Base-by-base conservation (phyloP, 2,797 vertebrate genomes). In the Gastrophryne carolinensis region DNA sequence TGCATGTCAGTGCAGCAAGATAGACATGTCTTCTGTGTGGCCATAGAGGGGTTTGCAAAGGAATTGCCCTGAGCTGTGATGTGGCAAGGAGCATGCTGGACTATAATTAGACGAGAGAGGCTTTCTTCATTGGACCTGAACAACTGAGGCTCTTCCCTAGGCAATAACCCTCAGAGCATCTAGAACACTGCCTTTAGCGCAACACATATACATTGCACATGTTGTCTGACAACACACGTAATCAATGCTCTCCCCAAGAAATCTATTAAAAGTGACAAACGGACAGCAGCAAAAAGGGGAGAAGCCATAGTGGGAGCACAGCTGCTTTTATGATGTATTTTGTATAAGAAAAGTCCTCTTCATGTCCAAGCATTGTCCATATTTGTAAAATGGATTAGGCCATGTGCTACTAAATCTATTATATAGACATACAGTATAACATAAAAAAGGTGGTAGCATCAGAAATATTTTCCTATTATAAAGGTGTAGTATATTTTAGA, bases 201-300 rank as follows among this genome's bases (percentile, higher is more conserved):
- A 81, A 61, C 29, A 54, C 83, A 84, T 83, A 85, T 83, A 81
- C 75, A 71, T 72, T 75, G 79, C 75, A 21, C 41, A 77, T 78
- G 75, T 77, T 77, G 67, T 78, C 61, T 78, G 75, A 72, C 75
- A 78, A 78, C 76, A 78, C 80, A 76, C 79, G 82, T 80, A 84
- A 88, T 82, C 83, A 84, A 80, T 82, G 79, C 2, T 10, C 80
- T 87, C 86, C 88, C 87, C 21, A 8, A 86, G 86, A 87, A 87
- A 86, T 85, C 82, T 84, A 87, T 88, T 87, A 87, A 85, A 83
- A 81, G 85, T 83, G 82, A 81, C 80, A 82, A 73, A 79, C 70
- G 72, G 82, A 78, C 6, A 2, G 56, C 75, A 56, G 57, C 53
- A 19, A 66, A 73, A 70, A 69, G 32, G 62, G 32, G 44, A 71